Evolutionary conservation across 2,113 vertebrate genomes (phyloP), one percentile per base, ranked within the genome.

Genomic region (Clarias macrocephalus): DNA sequence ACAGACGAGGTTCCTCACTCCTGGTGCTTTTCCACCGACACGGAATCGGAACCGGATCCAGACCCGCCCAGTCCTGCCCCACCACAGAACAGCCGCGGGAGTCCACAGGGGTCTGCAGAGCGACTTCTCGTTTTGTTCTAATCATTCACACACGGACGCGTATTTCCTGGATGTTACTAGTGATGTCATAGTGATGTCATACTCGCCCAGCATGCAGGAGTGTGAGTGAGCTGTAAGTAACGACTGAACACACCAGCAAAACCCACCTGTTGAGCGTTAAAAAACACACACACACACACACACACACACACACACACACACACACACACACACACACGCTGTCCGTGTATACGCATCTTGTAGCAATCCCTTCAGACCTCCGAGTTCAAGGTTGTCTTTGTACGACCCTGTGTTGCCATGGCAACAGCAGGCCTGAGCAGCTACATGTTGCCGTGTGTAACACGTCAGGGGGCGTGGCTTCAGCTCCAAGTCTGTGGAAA

Each of bases 1-100:
- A 87, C 76, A 77, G 79, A 82, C n/a, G 19, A 82, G 86, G 85
- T 37, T 81, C n/a, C 62, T 62, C 57, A 75, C 70, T 65, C 70
- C 5, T 19, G 19, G 18, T 18, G 15, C 66, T 84, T 73, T 37
- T 73, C 83, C 30, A 59, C 68, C 10, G 48, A 21, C 5, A 28
- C 18, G 18, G 65, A 56, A 48, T 63, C 63, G 11, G 25, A 52
- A 48, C 82, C 63, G 5, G 25, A 48, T 42, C 60, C 28, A n/a
- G 81, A 83, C 54, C 42, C 23, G 18, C n/a, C 62, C 79, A 30
- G 33, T 23, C 0, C 18, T 33, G 33, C 57, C 10, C 9, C 19
- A 52, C 16, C 13, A 5, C 48, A 8, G 11, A 15, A 28, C 76
- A 18, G 52, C 76, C 4, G 76, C 16, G 76, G 18, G 76, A 30